Base-by-base conservation (phyloP, 2,113 vertebrate genomes). In the Menura novaehollandiae region DNA sequence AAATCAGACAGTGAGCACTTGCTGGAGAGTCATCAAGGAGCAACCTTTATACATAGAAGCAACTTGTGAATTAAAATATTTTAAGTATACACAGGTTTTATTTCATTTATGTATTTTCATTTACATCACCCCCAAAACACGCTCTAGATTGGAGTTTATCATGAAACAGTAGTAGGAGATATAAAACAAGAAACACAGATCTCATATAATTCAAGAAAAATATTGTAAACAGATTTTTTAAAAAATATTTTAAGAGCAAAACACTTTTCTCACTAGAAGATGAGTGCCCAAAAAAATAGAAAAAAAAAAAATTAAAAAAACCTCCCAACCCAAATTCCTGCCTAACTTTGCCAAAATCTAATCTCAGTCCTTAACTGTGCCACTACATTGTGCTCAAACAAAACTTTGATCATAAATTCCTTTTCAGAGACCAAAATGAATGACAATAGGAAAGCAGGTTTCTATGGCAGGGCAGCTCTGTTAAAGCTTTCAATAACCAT, bases 341-440 rank as follows among this genome's bases (percentile, higher is more conserved):
- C 18, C 41, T 76, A 88, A 92, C 56, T 91, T 88, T 79, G 43
- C 80, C 46, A 93, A 85, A 72, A 77, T 80, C 49, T 82, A 59
- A 77, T 81, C 85, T 68, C 51, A 81, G 46, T 46, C 23, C 60
- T 94, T 90, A 84, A 94, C 77, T 75, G 49, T 71, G 67, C 82
- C 37, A 74, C 73, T 81, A 85, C 15, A 13, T 77, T 94, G 83
- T 77, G 62, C 86, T 94, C 85, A 79, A 74, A 79, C 55, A 96
- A 93, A 95, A 91, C 91, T 96, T 93, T 89, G 95, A 95, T 97
- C 94, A 95, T 94, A 96, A 96, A 94, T 94, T 95, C 78, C 92
- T 97, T 96, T 97, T 96, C 90, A 96, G 56, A 52, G 66, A 84
- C 81, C 58, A 88, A 92, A 95, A 95, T 93, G 92, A 97, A 88